Base-by-base conservation (phyloP, 2,797 vertebrate species). In the Nothura maculosa region DNA sequence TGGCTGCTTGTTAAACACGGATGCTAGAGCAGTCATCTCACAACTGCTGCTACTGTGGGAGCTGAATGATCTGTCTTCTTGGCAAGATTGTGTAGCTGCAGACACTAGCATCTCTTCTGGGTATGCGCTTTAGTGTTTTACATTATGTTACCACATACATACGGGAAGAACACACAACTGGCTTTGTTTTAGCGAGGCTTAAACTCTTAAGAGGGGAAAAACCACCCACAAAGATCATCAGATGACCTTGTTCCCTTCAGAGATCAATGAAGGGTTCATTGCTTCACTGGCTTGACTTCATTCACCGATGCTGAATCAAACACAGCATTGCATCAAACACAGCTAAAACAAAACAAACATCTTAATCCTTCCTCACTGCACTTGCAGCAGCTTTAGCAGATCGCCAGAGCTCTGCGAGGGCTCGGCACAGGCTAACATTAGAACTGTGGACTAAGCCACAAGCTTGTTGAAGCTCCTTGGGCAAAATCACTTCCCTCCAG, bases 1-100 rank as follows among this genome's bases (percentile, higher is more conserved):
- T 0, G 4, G 48, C 2, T 48, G 45, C 61, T n/a, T 8, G 4
- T 54, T 1, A 58, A 63, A 28, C 1, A 9, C 42, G n/a, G 64
- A 16, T 2, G 8, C 63, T 4, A 16, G 52, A 55, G 58, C 24
- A 6, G 1, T 2, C 8, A n/a, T 9, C 45, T 22, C 25, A 9
- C 22, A 13, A 5, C 13, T 18, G 14, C 69, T 16, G 0, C 14
- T 52, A 3, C 12, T 48, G 24, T 0, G 25, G 13, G 4, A 12
- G 36, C 19, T 43, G 61, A 24, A 28, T 34, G 9, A 52, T 13
- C 12, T 50, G 15, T n/a, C 1, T 8, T 2, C 2, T 0, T n/a
- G 38, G 38, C 5, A 7, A 4, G 7, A 32, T 32, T 19, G 45
- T 2, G 32, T 45, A 18, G 36, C 24, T 18, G 24, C 36, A n/a